Evolutionary conservation across 1,140 invertebrate genomes (phyloP), one percentile per base, ranked within the genome.

Genomic region (Pomacea maculata): DNA sequence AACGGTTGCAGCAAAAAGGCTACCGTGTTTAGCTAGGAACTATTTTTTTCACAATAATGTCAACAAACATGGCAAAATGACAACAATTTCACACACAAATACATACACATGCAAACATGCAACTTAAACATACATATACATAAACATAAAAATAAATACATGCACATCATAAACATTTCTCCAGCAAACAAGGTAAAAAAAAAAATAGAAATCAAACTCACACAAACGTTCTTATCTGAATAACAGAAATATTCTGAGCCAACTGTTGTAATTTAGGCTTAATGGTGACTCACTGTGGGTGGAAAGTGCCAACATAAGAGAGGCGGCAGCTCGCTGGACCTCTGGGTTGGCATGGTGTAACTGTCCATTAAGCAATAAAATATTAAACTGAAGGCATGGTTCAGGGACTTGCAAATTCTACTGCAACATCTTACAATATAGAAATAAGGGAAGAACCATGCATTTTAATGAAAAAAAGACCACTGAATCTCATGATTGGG

Each of bases 231-330:
- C 11, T 9, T 61, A 61, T 61, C 57, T 61, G 57, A 17, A 61
- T 61, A 45, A 17, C 57, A 61, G 57, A 45, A 45, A 45, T 45
- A 45, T 45, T 2, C 6, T 45, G 34, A 45, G 34, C 34, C 6
- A 45, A 61, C 57, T 61, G 57, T 61, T 61, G 11, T 61, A 17
- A 55, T 45, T 6, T 45, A 65, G 10, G 21, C 70, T 15, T 29
- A n/a, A 10, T 34, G 25, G 19, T 55, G 29, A 84, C 87, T 84
- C 81, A 90, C 90, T 85, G 81, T 90, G 83, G 15, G 87, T 85
- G 61, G 89, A 87, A n/a, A 90, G 75, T 14, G 90, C 88, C 85
- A 89, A 89, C 7, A 90, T 82, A 61, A 88, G 79, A 52, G 85
- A 76, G 52, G 81, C 83, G 11, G 86, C 89, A 19, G 82, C 80